Evolutionary conservation across 2,113 vertebrate species (phyloP).

Genomic region (Cryptotis parvus): DNA sequence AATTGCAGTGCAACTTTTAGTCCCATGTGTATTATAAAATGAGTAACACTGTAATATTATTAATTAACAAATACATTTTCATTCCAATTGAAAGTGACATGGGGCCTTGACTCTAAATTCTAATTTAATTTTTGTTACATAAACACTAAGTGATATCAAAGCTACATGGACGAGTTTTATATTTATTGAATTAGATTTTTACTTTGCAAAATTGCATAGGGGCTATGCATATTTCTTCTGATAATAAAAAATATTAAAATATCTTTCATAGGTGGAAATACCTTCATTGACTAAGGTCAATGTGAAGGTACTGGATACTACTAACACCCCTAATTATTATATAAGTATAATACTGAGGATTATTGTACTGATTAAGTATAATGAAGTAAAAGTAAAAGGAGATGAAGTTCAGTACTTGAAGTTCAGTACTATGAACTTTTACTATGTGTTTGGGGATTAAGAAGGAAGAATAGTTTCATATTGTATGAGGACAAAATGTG

Average conservation of each 20-base stretch:
- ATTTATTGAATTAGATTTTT: slow-evolving; percentile 35
- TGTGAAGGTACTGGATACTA: background rate
- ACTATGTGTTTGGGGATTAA: too few relatives aligned
- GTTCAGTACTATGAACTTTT: too few relatives aligned
- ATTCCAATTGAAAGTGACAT: slow-evolving; percentile 23
- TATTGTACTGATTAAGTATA: too few relatives aligned
- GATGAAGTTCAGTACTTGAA: too few relatives aligned
- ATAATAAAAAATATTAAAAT: slow-evolving; percentile 53
- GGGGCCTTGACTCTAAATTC: slow-evolving; percentile 35
- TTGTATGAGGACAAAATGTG: too few relatives aligned
- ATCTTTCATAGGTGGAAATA: slow-evolving; percentile 40
- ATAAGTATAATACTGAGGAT: background rate
- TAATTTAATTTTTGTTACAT: slow-evolving; percentile 49
- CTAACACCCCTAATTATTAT: background rate
- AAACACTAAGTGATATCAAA: slow-evolving; percentile 25
- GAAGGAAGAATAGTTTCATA: too few relatives aligned
- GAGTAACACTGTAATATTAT: slow-evolving; percentile 16
- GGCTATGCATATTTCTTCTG: slow-evolving; percentile 25
- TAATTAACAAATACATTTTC: slow-evolving; percentile 55
- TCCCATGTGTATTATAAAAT: slow-evolving; percentile 42
- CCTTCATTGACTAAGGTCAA: background rate
- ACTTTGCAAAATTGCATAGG: slow-evolving; percentile 39
- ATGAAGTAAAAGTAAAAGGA: too few relatives aligned
- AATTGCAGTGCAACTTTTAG: slow-evolving; percentile 51
- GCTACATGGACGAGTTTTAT: background rate